Evolutionary conservation across 2,888 invertebrate genomes (phyloP).

Genomic region (Anaspis maculata): DNA sequence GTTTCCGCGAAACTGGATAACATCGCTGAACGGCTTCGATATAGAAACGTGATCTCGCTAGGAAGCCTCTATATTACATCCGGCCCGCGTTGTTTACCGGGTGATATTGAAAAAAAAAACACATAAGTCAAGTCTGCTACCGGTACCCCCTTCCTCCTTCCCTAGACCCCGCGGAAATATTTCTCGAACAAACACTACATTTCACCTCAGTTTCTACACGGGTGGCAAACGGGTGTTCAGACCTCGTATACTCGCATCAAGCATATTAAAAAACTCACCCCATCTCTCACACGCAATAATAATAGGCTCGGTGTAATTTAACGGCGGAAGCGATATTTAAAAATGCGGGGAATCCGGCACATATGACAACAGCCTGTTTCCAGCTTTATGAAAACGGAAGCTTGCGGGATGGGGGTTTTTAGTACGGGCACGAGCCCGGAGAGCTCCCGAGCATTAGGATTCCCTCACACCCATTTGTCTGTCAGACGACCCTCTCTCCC

Average conservation of each 20-base stretch:
- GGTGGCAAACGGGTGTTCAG: conserved; percentile 7
- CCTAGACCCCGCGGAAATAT: conserved; percentile 25
- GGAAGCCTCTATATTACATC: conserved; percentile 26
- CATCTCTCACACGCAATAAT: conserved; percentile 22
- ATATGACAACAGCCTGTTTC: conserved; percentile 42
- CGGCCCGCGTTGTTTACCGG: no score
- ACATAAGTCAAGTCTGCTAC: conserved; percentile 16
- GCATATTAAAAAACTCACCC: conserved; percentile 10
- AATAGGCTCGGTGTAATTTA: conserved; percentile 27
- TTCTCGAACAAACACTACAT: conserved; percentile 28
- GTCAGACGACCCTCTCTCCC: conserved; percentile 32
- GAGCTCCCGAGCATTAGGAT: conserved; percentile 23
- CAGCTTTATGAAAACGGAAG: conserved; percentile 44
- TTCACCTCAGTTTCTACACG: no score
- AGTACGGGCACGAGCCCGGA: conserved; percentile 36
- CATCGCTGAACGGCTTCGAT: conserved; percentile 35
- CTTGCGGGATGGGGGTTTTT: no score
- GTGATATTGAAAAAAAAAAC: no score
- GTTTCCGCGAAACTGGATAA: no score
- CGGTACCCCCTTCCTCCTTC: no score
- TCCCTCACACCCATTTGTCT: conserved; percentile 41
- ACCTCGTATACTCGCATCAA: no score
- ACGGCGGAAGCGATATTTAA: conserved; percentile 35
- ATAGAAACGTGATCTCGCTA: conserved; percentile 29
- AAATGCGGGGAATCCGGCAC: conserved; percentile 34